Conservation (phyloP, 2,888 invertebrate species). For the Spicauda simplicius region DNA sequence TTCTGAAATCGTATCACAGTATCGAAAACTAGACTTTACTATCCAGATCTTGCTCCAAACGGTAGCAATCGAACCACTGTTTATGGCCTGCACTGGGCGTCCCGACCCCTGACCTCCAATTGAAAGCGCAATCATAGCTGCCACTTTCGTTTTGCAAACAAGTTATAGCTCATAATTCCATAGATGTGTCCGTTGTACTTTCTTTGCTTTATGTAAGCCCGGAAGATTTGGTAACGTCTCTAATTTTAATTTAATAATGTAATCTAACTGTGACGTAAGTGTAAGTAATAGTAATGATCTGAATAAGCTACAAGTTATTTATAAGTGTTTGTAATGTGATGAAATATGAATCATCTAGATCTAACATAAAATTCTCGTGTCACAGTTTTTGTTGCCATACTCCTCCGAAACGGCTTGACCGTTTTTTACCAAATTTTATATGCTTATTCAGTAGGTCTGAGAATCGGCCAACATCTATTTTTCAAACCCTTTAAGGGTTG, state of each 20-base stretch:
- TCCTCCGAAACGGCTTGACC: too few relatives aligned
- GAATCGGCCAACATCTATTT: too few relatives aligned
- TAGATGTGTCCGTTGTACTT: slow-evolving; percentile 2
- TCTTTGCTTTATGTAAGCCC: neutral
- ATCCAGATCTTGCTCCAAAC: neutral
- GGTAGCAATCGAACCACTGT: neutral
- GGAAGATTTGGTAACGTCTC: neutral
- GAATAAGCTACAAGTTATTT: too few relatives aligned
- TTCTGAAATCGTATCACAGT: too few relatives aligned
- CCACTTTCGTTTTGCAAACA: slow-evolving; percentile 29
- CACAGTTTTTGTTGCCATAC: too few relatives aligned
- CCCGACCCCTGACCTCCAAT: slow-evolving; percentile 17
- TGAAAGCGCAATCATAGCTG: slow-evolving; percentile 1
- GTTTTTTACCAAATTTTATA: too few relatives aligned
- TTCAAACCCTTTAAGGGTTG: too few relatives aligned
- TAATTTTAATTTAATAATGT: neutral
- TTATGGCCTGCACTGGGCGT: neutral
- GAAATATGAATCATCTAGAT: too few relatives aligned
- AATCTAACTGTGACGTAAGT: neutral
- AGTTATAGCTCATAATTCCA: slow-evolving; percentile 27
- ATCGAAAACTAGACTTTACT: neutral
- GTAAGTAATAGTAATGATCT: neutral
- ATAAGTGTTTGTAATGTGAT: too few relatives aligned
- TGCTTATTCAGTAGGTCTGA: too few relatives aligned
- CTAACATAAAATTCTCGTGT: too few relatives aligned